Base-by-base conservation (phyloP, 2,797 vertebrate species). In the Bryconaethiops microstoma region DNA sequence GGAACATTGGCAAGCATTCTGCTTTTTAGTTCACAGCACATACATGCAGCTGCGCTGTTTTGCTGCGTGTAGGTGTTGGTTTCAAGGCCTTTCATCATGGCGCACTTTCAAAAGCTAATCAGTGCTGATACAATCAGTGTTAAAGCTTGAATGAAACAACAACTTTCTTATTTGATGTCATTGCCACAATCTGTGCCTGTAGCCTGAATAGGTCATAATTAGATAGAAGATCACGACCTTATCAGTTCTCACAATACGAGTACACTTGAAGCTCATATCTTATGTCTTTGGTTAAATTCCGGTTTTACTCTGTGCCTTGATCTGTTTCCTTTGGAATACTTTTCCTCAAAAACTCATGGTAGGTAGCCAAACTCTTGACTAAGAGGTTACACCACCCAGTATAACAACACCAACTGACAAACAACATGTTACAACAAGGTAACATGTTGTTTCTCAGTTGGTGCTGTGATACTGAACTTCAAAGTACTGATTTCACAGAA, bases 1-100 rank as follows among this genome's bases (percentile, higher is more conserved):
- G 77, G 81, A 87, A 82, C 60, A 25, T 75, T 83, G 76, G 77
- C 70, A 83, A 85, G 85, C 79, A 76, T 79, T 84, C 77, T 78
- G 76, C 84, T 70, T 70, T 72, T 81, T 55, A 79, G n/a, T 39
- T 72, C 42, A 60, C 69, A 29, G 75, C 39, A 40, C 76, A 39
- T 81, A 71, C 35, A 2, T 35, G 21, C 55, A 81, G 82, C 67
- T 78, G 71, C 78, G 81, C 70, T 76, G 71, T 83, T 72, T 83
- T 79, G 63, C 69, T 81, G 35, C 80, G 74, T 40, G 71, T 76
- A 78, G 82, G 81, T 78, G 74, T 78, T 76, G 59, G 54, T 80
- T 78, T 83, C 82, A 71, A 59, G 23, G 59, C 55, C 25, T 57
- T 25, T 62, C 14, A 25, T 6, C 8, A 40, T 52, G 7, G 67